Percentiles rank a stretch among this genome's conserved stretches.
phyloP scores from a whole-genome alignment of 2,797 vertebrate species.

The Galagoides demidoff region DNA sequence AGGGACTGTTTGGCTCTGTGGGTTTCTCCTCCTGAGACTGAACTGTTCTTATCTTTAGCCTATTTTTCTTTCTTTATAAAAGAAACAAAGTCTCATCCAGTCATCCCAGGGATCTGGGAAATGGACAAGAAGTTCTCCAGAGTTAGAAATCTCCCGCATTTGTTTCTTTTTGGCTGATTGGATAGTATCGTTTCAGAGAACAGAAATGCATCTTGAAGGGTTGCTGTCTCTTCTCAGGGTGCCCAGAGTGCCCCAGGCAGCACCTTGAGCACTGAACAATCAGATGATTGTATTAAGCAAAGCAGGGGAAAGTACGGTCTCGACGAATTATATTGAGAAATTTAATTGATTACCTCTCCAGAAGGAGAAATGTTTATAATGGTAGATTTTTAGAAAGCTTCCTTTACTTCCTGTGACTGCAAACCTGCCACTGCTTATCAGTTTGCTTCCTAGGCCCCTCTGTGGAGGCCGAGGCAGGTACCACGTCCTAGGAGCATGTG shows the following conservation, averaged over 20 bases:
- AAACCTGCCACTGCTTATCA: rapidly evolving
- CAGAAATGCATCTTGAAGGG: rapidly evolving
- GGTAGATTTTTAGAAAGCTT: neutral
- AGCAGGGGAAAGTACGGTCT: neutral
- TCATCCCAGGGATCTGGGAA: neutral
- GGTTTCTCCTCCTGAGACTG: neutral
- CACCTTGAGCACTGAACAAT: neutral
- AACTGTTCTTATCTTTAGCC: neutral
- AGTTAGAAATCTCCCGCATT: too few species aligned
- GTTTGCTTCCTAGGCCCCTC: neutral
- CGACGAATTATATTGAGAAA: neutral
- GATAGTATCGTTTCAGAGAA: neutral
- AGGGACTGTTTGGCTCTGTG: neutral
- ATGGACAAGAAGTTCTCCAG: neutral
- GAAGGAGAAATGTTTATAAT: neutral
- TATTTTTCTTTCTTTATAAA: neutral
- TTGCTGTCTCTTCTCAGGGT: neutral
- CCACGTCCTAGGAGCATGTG: neutral
- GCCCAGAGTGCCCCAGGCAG: rapidly evolving
- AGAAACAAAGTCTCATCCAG: neutral
- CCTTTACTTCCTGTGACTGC: neutral
- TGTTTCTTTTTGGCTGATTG: neutral
- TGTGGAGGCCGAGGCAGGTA: neutral
- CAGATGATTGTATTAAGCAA: neutral
- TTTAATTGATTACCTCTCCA: neutral